phyloP scores from a whole-genome alignment of 53 echinoderm and acorn worm genomes.

The Henricia sp. region DNA sequence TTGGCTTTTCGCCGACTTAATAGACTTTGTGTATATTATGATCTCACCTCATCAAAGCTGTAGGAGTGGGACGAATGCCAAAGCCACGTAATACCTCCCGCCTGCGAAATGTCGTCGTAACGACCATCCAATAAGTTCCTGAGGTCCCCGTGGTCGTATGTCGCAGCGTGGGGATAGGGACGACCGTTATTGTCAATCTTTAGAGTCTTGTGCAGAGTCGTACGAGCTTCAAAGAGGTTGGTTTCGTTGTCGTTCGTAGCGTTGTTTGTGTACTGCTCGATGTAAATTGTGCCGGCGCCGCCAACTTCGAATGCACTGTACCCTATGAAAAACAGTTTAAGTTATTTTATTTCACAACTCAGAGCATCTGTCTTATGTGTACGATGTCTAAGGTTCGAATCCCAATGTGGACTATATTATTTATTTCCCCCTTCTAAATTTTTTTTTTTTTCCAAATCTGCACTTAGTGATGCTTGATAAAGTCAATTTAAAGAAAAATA shows the following conservation, averaged over 20 bases:
- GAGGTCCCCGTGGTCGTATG: conserved; percentile 54
- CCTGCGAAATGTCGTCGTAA: conserved; percentile 78
- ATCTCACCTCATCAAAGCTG: conserved; percentile 81
- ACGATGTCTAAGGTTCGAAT: too few relatives aligned
- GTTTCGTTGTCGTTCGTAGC: conserved; percentile 15
- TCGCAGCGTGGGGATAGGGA: conserved; percentile 66
- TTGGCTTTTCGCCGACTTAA: too few relatives aligned
- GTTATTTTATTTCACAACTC: background rate
- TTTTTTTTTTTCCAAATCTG: too few relatives aligned
- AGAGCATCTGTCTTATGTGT: too few relatives aligned
- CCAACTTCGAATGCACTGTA: conserved; percentile 69
- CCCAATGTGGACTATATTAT: too few relatives aligned
- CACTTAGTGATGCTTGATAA: too few relatives aligned
- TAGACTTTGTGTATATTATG: too few relatives aligned
- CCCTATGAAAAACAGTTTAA: conserved; percentile 22
- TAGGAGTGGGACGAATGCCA: conserved; percentile 81
- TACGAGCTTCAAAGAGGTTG: conserved; percentile 21
- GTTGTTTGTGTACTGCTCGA: conserved; percentile 62
- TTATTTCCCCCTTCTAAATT: too few relatives aligned
- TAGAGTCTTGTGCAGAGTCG: conserved; percentile 71
- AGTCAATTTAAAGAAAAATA: too few relatives aligned
- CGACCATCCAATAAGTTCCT: conserved; percentile 75
- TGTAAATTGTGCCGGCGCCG: conserved; percentile 84
- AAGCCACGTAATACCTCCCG: conserved; percentile 91
- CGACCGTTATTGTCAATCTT: conserved; percentile 84